Base-by-base conservation (phyloP, 2,888 invertebrate species). In the Leuctra nigra region DNA sequence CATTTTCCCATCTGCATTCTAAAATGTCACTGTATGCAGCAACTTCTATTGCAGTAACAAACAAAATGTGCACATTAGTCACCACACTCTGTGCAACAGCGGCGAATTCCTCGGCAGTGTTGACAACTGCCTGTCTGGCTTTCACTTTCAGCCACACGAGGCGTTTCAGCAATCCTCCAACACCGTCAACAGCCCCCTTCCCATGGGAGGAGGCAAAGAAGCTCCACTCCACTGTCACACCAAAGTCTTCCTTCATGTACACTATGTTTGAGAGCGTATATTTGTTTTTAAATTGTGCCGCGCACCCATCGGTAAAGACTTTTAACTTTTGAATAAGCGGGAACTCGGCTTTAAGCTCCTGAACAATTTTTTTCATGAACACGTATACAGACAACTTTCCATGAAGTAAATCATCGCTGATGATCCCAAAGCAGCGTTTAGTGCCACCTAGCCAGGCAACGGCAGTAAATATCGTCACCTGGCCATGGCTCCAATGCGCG, bases 381-480 rank as follows among this genome's bases (percentile, higher is more conserved):
- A 18, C 44, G 41, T 14, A 44, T 11, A 54, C 54, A 38, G 54
- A 39, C 18, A 41, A 18, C 25, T 39, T 58, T 29, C 41, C 23
- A 52, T 50, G 48, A 11, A 18, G 23, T 47, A 47, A 39, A 24
- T 39, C 16, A 48, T 58, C 55, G n/a, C 50, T 55, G 9, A 56
- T 55, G 7, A 50, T 13, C 16, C 33, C 55, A 35, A 56, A 58
- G 14, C 39, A 36, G 16, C 25, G 55, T 3, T 13, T 54, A 14
- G 35, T 20, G 11, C 22, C 46, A 14, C 36, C 29, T 1, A 48
- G 33, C 56, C 53, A 56, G 1, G 56, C 56, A 39, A 54, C 44
- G n/a, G 59, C 46, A 22, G 55, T 57, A 35, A 57, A 57, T n/a
- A 56, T 38, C 4, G 55, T 54, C 11, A 57, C 36, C 22, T 57